These are phyloP conservation scores for Yponomeuta cagnagella DNA, from an alignment of 2,888 invertebrate genomes.

Conservation along the genomic window DNA sequence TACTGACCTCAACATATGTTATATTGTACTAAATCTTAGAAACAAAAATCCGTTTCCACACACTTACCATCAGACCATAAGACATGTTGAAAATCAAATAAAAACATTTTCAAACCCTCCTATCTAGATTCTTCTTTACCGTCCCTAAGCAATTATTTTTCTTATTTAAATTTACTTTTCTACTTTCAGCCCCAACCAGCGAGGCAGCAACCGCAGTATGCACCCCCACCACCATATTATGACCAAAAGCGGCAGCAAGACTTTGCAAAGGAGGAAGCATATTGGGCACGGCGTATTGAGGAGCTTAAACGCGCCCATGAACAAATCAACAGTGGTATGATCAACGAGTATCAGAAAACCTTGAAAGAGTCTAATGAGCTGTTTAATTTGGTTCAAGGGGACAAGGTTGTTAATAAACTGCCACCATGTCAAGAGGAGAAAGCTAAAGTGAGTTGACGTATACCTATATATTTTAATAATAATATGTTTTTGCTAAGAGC, in stretches of 20 bases:
- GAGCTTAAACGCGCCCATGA: constrained; percentile 59
- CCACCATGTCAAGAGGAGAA: constrained; percentile 68
- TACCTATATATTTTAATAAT: not conserved
- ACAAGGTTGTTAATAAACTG: constrained; percentile 51
- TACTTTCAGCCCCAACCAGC: constrained; percentile 32
- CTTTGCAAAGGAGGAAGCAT: constrained; percentile 58
- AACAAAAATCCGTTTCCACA: too few species aligned
- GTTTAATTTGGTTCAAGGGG: constrained; percentile 47
- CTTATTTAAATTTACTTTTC: not conserved
- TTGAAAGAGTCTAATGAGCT: constrained; percentile 62
- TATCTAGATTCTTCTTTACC: not conserved
- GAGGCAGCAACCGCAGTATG: constrained; percentile 27
- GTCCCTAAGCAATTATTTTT: not conserved
- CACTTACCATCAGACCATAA: too few species aligned
- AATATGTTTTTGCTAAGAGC: not conserved
- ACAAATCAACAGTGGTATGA: constrained; percentile 60
- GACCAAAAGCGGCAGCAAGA: constrained; percentile 43
- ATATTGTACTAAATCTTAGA: not conserved
- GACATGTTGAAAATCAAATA: not conserved
- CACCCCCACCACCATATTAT: constrained; percentile 40
- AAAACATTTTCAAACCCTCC: not conserved
- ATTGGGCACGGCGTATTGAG: constrained; percentile 64
- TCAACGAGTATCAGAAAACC: constrained; percentile 60
- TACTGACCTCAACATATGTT: not conserved
- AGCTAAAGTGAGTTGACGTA: constrained; percentile 45